These are phyloP conservation scores for Erpetoichthys calabaricus DNA, from an alignment of 2,797 vertebrate genomes.

Conservation along the genomic window DNA sequence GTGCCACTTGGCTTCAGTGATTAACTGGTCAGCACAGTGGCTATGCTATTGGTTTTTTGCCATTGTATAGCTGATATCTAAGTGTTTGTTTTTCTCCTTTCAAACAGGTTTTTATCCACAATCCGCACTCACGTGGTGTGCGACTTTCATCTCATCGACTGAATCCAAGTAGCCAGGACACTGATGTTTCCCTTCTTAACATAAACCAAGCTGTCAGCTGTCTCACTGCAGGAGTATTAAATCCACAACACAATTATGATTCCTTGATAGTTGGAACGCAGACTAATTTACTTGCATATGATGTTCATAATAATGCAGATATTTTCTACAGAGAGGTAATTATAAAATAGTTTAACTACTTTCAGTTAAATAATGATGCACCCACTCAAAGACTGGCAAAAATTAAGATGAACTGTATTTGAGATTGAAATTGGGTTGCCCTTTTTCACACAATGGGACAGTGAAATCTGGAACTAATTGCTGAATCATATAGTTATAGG, in stretches of 20 bases:
- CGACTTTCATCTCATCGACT: conserved; percentile 51
- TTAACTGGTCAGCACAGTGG: no score
- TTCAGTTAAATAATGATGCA: conserved; percentile 13
- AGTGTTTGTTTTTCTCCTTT: conserved; percentile 3
- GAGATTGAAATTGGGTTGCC: no score
- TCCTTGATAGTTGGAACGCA: conserved; percentile 82
- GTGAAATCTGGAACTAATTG: no score
- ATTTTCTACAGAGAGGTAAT: conserved; percentile 85
- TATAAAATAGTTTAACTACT: no score
- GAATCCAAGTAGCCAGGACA: conserved; percentile 70
- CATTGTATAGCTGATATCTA: no score
- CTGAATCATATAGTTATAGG: no score
- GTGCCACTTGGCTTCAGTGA: no score
- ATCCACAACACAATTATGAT: conserved; percentile 62
- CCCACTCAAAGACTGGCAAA: not conserved
- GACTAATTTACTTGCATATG: conserved; percentile 84
- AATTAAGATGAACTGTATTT: no score
- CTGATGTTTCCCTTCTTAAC: conserved; percentile 83
- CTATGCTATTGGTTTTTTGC: no score
- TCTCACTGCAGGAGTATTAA: conserved; percentile 65
- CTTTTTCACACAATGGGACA: no score
- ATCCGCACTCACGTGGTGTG: conserved; percentile 72
- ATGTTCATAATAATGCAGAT: conserved; percentile 89
- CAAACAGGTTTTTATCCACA: conserved; percentile 86
- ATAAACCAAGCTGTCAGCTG: conserved; percentile 89